Conservation (phyloP, 2,797 vertebrate genomes). For the Harpagifer antarcticus region DNA sequence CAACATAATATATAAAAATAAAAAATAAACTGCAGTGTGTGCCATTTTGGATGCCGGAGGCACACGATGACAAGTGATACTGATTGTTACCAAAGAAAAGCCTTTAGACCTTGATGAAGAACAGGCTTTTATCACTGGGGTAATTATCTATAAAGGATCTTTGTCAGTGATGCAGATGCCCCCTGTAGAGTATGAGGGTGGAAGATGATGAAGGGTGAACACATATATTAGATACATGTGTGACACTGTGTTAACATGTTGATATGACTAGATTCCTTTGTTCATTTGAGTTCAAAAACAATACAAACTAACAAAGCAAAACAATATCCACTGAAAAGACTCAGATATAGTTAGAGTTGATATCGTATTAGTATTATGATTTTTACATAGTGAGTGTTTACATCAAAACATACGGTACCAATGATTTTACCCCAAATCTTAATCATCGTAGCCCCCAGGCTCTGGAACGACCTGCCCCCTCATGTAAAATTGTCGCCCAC, state of each 20-base stretch:
- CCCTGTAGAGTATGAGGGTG: neutral
- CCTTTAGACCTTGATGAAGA: neutral
- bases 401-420: neutral
- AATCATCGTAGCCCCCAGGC: too few relatives aligned
- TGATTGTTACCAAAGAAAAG: neutral
- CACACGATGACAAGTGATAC: neutral
- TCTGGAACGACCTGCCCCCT: too few relatives aligned
- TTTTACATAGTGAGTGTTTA: neutral
- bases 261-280: neutral
- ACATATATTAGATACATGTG: neutral
- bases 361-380: neutral
- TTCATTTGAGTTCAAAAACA: neutral
- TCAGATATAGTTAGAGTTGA: neutral
- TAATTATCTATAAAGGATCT: slow-evolving; percentile 22
- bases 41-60: neutral
- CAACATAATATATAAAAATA: too few relatives aligned
- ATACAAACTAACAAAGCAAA: neutral
- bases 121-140: neutral
- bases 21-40: neutral
- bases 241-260: neutral
- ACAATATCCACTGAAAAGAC: neutral
- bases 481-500: too few relatives aligned
- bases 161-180: slow-evolving; percentile 12
- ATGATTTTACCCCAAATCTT: neutral
- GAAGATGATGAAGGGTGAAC: slow-evolving; percentile 4